Evolutionary conservation across 2,113 vertebrate genomes (phyloP), one percentile per base, ranked within the genome.

Genomic region (Carassius carassius): DNA sequence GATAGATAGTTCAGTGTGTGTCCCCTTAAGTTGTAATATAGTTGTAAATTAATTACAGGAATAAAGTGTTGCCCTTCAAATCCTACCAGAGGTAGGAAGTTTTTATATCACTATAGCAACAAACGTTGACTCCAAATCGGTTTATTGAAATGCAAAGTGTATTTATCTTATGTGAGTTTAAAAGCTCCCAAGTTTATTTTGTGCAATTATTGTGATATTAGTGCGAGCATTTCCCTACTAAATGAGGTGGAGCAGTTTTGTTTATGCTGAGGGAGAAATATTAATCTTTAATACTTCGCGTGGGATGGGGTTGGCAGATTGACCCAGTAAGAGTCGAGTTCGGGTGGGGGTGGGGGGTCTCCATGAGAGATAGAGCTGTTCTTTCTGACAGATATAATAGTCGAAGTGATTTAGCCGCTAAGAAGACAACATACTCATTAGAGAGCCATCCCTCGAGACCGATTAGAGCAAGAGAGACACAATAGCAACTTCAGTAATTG

Each of bases 391-490:
- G 93, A 95, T 95, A 94, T 94, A 95, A 96, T 96, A 95, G 93
- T 95, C 95, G 94, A 95, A 97, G 95, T 95, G 92, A 96, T 95
- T 96, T 96, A 95, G 93, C 94, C 94, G 92, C 74, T 87, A 95
- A 93, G 94, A 95, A 93, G 95, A 94, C 92, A 95, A 94, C 91
- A 90, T 92, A 91, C 93, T 90, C 88, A 87, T 89, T 89, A 89
- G 85, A 84, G 78, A 63, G 63, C 49, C 94, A 88, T 94, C 96
- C 96, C 96, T 91, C 87, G 94, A 95, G 96, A 95, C 94, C 96
- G 94, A 95, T 96, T 97, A 96, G 94, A 93, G 87, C 87, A 90
- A 88, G 88, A 92, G 92, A 93, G 51, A 81, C 23, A 94, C 94
- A 94, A 94, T 91, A 93, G 90, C 91, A 96, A 94, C 92, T 92